Conservation (phyloP, 2,888 invertebrate species). For the Nemapogon koenigi region DNA sequence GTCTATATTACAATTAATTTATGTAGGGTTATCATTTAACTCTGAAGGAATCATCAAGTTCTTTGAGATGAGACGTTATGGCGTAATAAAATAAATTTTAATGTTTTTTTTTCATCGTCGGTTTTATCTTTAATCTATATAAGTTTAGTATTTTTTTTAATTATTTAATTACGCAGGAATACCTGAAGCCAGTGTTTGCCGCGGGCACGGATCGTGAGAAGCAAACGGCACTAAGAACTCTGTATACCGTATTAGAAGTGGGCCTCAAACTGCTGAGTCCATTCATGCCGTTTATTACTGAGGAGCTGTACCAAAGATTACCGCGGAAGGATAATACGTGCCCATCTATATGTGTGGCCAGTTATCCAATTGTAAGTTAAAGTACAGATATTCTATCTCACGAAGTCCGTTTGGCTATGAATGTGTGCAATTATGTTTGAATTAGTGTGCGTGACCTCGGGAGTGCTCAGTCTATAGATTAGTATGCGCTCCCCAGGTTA, state of each 20-base stretch:
- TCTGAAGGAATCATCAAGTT: too few species aligned
- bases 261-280: conserved; percentile 90
- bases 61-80: too few species aligned
- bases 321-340: conserved; percentile 67
- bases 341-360: conserved; percentile 88
- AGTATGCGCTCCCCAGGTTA: too few species aligned
- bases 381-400: too few species aligned
- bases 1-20: too few species aligned
- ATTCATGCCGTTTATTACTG: conserved; percentile 97
- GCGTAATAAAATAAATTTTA: too few species aligned
- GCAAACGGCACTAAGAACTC: conserved; percentile 71
- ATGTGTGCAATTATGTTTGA: too few species aligned
- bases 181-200: conserved; percentile 85
- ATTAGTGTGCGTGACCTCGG: too few species aligned
- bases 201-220: conserved; percentile 59
- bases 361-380: conserved; percentile 75
- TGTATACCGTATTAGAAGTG: conserved; percentile 83
- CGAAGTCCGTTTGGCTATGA: too few species aligned
- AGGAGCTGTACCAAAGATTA: conserved; percentile 93
- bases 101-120: too few species aligned
- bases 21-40: too few species aligned
- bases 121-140: background rate
- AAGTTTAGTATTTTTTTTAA: background rate
- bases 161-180: conserved; percentile 67
- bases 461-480: too few species aligned